Base-by-base conservation (phyloP, 2,797 vertebrate genomes). In the Heterohyrax brucei region DNA sequence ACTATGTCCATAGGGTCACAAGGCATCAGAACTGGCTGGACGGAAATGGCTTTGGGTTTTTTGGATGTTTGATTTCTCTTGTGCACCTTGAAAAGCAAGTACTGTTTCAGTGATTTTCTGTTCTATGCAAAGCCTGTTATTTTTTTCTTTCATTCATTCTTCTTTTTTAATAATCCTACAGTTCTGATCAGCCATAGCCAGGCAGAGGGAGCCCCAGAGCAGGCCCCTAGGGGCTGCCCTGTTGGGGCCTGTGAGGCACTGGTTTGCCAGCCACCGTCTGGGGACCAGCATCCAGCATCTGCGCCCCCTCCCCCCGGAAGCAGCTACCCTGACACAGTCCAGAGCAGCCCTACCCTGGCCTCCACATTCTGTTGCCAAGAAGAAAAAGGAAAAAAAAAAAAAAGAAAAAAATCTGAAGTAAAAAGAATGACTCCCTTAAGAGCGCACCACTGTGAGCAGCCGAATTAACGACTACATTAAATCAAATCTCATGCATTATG, bases 401-500 rank as follows among this genome's bases (percentile, higher is more conserved):
- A 79, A 64, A 8, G 28, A 33, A 61, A 75, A 68, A 70, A 8
- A 22, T 77, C 16, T 14, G 84, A 89, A 72, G 85, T 80, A 72
- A 97, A 94, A 91, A 62, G 14, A 80, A 86, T 39, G 16, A 82
- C 85, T 93, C 88, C n/a, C 1, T 75, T 79, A 93, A 64, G 95
- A 90, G 56, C 10, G 3, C 48, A 0, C 0, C 30, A 10, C 95
- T 73, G 94, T 70, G 76, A 96, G 76, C 93, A 30, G 90, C 95
- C 89, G 97, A 68, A 94, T 97, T 96, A 98, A 98, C 97, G 82
- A 48, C 73, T 92, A 66, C 90, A 30, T 95, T 97, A 97, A 98
- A 97, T 98, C 97, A 93, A 84, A 62, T 44, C 96, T 95, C 97
- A 97, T 98, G 97, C 97, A 98, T 98, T 97, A 98, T 98, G 98